Evolutionary conservation across 2,797 vertebrate genomes (phyloP).

Genomic region (Gastrophryne carolinensis): DNA sequence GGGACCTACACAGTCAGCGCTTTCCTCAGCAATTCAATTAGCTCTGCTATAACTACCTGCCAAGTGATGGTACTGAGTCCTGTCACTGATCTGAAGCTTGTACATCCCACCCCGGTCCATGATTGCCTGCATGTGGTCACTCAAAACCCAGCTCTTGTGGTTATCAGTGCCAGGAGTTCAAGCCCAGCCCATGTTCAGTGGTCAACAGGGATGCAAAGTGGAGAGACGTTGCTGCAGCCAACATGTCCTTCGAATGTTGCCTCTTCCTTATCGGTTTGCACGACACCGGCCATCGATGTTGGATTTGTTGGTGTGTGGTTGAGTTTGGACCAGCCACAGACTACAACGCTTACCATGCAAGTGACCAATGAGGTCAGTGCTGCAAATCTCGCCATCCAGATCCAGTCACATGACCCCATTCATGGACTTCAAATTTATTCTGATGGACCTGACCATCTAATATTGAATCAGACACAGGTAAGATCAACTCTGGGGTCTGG

Average conservation of each 20-base stretch:
- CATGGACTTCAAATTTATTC: constrained; percentile 68
- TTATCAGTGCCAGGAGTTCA: constrained; percentile 64
- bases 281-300: constrained; percentile 46
- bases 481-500: too few relatives aligned
- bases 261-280: constrained; percentile 54
- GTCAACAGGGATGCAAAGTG: constrained; percentile 66
- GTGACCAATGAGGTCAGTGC: constrained; percentile 58
- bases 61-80: constrained; percentile 21
- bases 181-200: constrained; percentile 66
- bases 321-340: constrained; percentile 53
- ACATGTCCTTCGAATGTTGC: constrained; percentile 65
- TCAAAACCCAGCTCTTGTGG: constrained; percentile 58
- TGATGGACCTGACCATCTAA: constrained; percentile 48
- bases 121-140: constrained; percentile 64
- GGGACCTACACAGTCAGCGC: constrained; percentile 49
- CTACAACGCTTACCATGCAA: constrained; percentile 62
- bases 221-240: constrained; percentile 59
- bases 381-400: constrained; percentile 62
- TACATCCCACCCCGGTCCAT: constrained; percentile 63
- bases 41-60: background rate
- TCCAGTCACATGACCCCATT: constrained; percentile 66
- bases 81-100: constrained; percentile 59
- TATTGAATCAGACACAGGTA: constrained; percentile 21
- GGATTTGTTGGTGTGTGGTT: constrained; percentile 69
- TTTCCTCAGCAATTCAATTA: constrained; percentile 35